These are phyloP conservation scores for Drosophila aldrichi DNA, from an alignment of 2,888 invertebrate genomes.

Conservation along the genomic window DNA sequence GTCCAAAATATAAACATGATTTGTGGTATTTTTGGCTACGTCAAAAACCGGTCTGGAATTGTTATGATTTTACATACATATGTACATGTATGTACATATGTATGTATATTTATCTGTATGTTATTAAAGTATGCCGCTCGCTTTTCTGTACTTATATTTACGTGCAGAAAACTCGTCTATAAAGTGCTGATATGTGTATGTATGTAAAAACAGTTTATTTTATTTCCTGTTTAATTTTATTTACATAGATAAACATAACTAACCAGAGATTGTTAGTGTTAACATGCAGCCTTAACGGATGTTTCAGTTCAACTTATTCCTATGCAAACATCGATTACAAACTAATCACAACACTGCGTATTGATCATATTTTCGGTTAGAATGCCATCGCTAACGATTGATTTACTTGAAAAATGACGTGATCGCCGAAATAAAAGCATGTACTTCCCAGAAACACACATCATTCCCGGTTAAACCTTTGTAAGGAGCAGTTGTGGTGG, in stretches of 20 bases:
- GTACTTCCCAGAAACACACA: background rate
- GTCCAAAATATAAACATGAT: slow-evolving; percentile 2
- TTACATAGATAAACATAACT: background rate
- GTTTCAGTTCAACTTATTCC: background rate
- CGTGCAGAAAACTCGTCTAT: background rate
- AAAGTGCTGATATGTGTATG: background rate
- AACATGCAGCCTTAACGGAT: slow-evolving; percentile 5
- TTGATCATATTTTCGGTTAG: slow-evolving; percentile 7
- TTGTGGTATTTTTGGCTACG: slow-evolving; percentile 10
- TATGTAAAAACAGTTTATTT: background rate
- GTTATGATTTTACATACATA: background rate
- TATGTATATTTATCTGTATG: slow-evolving; percentile 4
- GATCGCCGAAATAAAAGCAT: slow-evolving; percentile 1
- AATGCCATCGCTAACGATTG: slow-evolving; percentile 6
- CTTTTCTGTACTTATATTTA: background rate
- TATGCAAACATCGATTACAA: slow-evolving; percentile 2
- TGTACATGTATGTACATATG: too few species aligned
- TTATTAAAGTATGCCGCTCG: background rate
- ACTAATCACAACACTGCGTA: slow-evolving; percentile 1
- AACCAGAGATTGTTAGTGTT: too few species aligned
- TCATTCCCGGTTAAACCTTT: background rate
- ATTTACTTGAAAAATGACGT: background rate
- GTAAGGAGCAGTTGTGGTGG: background rate
- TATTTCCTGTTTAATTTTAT: background rate
- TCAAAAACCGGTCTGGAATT: slow-evolving; percentile 41